Evolutionary conservation across 2,797 vertebrate species (phyloP).

Genomic region (Hemitrygon akajei): DNA sequence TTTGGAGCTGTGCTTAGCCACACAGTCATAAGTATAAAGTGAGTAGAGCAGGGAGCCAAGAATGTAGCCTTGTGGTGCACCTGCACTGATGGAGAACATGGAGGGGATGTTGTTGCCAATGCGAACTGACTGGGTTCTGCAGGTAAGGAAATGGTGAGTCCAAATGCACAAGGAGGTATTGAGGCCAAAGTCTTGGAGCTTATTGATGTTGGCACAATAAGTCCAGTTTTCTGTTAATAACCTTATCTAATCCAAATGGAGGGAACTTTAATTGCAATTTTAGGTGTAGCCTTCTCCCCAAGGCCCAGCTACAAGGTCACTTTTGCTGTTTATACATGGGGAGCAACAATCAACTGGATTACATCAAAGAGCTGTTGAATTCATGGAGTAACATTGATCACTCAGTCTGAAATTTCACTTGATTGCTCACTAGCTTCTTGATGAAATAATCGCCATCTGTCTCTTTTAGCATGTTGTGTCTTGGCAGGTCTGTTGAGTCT

Average conservation of each 20-base stretch:
- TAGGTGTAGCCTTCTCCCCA: neutral
- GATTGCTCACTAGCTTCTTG: neutral
- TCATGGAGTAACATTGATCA: neutral
- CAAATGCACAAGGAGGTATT: too few species aligned
- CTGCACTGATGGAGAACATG: too few species aligned
- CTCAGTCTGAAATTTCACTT: neutral
- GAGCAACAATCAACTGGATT: neutral
- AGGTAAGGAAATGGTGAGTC: too few species aligned
- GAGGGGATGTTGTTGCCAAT: too few species aligned
- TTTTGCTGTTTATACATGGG: neutral
- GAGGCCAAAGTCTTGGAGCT: too few species aligned
- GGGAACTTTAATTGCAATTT: neutral
- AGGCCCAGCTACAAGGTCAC: neutral
- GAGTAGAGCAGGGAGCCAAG: too few species aligned
- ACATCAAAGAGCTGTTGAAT: neutral
- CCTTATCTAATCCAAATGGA: neutral
- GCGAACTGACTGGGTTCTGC: too few species aligned
- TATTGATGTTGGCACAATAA: neutral
- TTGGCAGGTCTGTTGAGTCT: neutral
- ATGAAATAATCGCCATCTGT: neutral
- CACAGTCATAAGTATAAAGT: too few species aligned
- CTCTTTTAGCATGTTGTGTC: conserved; percentile 7
- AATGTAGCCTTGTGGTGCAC: too few species aligned
- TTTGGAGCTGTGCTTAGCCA: too few species aligned
- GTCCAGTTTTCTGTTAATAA: neutral